A percentile compares a stretch with the other conserved stretches of the same genome.
These are phyloP conservation scores for Menidia menidia DNA, from an alignment of 2,797 vertebrate species.

Conservation along the genomic window DNA sequence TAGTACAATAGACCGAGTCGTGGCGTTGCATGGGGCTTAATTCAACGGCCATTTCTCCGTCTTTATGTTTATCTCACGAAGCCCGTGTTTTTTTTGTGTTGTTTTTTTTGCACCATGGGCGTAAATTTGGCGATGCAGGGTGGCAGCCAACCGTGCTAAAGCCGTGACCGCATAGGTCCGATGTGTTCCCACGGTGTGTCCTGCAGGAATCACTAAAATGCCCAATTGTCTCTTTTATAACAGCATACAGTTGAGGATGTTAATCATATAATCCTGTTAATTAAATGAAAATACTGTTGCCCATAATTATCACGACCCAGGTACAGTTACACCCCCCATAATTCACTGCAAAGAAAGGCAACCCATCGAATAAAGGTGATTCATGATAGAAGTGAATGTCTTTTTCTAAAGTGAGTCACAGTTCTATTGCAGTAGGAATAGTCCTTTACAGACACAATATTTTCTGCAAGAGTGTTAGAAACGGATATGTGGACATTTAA, in stretches of 20 bases:
- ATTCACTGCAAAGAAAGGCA: background rate
- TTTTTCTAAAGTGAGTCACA: background rate
- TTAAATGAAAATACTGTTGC: background rate
- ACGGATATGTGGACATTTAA: background rate
- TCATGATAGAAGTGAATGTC: background rate
- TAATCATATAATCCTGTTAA: background rate
- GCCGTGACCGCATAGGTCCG: constrained; percentile 14
- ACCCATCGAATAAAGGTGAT: background rate
- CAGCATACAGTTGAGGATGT: background rate
- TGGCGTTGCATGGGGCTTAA: constrained; percentile 16
- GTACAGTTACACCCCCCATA: background rate
- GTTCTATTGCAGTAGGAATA: constrained; percentile 25
- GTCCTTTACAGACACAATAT: background rate
- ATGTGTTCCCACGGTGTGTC: background rate
- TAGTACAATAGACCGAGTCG: background rate
- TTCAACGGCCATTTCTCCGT: constrained; percentile 42
- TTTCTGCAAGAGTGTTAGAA: background rate
- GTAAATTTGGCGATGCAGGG: constrained; percentile 36
- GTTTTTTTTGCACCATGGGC: constrained; percentile 20
- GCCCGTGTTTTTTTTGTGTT: constrained; percentile 4
- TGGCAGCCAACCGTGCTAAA: constrained; percentile 29
- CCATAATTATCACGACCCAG: background rate
- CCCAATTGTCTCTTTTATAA: background rate
- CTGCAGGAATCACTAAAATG: background rate
- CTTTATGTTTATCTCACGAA: constrained; percentile 10